Base-by-base conservation (phyloP, 2,113 vertebrate species). In the Nibea coibor region DNA sequence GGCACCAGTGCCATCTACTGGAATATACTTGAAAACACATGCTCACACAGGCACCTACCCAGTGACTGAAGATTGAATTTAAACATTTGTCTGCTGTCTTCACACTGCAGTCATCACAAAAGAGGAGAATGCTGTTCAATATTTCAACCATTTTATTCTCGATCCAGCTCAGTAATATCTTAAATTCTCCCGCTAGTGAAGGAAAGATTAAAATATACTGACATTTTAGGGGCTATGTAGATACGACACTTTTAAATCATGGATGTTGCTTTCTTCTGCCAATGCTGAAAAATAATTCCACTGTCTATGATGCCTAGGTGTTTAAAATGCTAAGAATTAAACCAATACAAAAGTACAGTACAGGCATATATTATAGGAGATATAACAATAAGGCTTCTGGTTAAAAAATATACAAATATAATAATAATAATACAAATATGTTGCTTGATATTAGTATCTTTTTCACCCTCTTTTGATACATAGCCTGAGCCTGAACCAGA, bases 1-100 rank as follows among this genome's bases (percentile, higher is more conserved):
- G 78, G n/a, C 75, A 81, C 31, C 26, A 80, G 10, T 76, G 73
- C 88, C 90, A 87, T 71, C 92, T 92, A 74, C 47, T 86, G 92
- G 83, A 39, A 12, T 1, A 39, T 35, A 1, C 24, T 4, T 45
- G 54, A 70, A 70, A 88, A 53, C 57, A 24, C 90, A 84, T n/a
- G 39, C 47, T 81, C 3, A 61, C 56, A 48, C 3, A 63, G 22
- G 7, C 26, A 48, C 16, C 43, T 7, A 19, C 5, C 5, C 11
- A 48, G 20, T 43, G 20, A 14, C 3, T 16, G 3, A 43, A 56
- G 26, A 5, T 17, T 17, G 42, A 56, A 7, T 66, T 26, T 1
- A 57, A 59, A 24, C 65, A 61, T 50, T 45, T 67, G 43, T 78
- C 47, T 75, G 64, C 9, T 65, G 28, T 39, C 19, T 74, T 65